Conservation (phyloP, 2,113 vertebrate species). For the Anhinga rufa region DNA sequence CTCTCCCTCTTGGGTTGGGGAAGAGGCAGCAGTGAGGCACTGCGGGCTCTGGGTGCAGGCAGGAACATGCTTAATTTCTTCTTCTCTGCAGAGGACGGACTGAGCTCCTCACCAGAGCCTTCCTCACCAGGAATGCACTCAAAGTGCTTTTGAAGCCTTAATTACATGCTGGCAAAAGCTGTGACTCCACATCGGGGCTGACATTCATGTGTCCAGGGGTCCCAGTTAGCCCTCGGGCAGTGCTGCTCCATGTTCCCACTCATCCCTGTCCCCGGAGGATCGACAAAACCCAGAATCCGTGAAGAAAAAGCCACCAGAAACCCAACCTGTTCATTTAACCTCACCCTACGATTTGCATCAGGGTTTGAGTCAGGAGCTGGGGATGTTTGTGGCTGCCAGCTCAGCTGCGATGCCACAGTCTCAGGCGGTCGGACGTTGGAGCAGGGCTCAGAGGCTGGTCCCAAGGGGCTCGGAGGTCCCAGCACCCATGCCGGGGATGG, state of each 20-base stretch:
- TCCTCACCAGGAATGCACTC: not conserved
- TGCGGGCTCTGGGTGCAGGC: not conserved
- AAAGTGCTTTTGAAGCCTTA: not conserved
- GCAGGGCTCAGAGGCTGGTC: not conserved
- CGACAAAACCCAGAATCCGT: not conserved
- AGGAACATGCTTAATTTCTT: not conserved
- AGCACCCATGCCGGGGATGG: not conserved
- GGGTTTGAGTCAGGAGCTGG: not conserved
- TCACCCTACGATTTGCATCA: accelerated
- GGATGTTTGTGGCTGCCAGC: not conserved
- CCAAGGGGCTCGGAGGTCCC: not conserved
- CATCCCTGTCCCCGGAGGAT: not conserved
- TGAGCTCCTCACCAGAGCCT: not conserved
- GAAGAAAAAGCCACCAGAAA: not conserved
- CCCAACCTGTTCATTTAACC: not conserved
- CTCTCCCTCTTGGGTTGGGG: not conserved
- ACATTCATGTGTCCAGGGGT: not conserved
- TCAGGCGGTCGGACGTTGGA: not conserved
- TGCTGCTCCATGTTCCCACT: not conserved
- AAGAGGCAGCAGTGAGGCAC: not conserved
- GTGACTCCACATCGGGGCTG: not conserved
- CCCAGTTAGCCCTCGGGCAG: not conserved
- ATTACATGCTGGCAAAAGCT: not conserved
- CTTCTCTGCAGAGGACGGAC: not conserved
- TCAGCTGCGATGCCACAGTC: accelerated